Evolutionary conservation across 2,797 vertebrate species (phyloP), one percentile per base, ranked within the genome.

Genomic region (Sardinella longiceps): DNA sequence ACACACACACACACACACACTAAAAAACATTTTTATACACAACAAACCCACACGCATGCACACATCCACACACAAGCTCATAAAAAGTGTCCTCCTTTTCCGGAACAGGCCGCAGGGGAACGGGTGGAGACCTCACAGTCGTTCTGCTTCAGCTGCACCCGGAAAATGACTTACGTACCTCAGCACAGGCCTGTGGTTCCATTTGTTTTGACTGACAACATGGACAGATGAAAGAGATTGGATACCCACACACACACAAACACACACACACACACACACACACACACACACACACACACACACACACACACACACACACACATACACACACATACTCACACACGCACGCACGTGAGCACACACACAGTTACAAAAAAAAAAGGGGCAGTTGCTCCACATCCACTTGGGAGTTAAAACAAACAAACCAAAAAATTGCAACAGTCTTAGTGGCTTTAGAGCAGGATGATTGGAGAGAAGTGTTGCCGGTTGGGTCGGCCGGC

Each of bases 61-160:
- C 25, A 60, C 23, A 46, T n/a, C n/a, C 48, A 46, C 51, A 80
- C 30, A 5, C 43, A 60, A 18, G 25, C 15, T 2, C 23, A 23
- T 82, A 43, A 11, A 82, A 58, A 43, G 81, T 82, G 43, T 82
- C 81, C 53, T 82, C 43, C 37, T 56, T 63, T 39, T 18, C 70
- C 3, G 33, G n/a, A 77, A 77, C 15, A 7, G 37, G 70, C 70
- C 70, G 1, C 70, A 7, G 70, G 70, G 70, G 70, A 77, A 77
- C 15, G 70, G 70, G 66, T 74, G 66, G 30, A 33, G 12, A 20
- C n/a, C 23, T 60, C 56, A 60, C 56, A 60, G 56, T 10, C 70
- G 15, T 77, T 43, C 33, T 23, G 37, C 33, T 77, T 33, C 3
- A 77, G 37, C 70, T 14, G 33, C 70, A 43, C 70, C 15, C 33